Conservation (phyloP, 2,888 invertebrate species). For the Drosophila cognata region DNA sequence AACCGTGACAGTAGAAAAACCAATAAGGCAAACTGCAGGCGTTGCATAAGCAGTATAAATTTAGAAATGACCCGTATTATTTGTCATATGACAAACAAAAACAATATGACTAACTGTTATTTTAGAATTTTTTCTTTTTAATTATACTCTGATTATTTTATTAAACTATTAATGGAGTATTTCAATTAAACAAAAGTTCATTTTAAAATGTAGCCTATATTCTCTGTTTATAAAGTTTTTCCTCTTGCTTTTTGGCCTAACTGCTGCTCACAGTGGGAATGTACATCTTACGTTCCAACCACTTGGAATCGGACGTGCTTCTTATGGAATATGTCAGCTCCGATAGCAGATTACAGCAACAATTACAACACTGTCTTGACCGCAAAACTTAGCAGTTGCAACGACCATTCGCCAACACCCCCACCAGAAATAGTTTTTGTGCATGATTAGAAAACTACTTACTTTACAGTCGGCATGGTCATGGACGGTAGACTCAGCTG, state of each 20-base stretch:
- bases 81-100: neutral
- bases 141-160: neutral
- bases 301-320: neutral
- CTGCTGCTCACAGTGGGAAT: neutral
- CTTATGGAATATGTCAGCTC: neutral
- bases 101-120: neutral
- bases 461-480: neutral
- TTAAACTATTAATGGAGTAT: neutral
- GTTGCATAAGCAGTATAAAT: neutral
- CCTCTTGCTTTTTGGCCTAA: fast-evolving
- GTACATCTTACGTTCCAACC: neutral
- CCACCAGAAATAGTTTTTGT: neutral
- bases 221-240: neutral
- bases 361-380: neutral
- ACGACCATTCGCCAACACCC: neutral
- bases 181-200: neutral
- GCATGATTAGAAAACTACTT: neutral
- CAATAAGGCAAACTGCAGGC: neutral
- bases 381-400: neutral
- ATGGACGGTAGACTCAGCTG: neutral
- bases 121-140: neutral
- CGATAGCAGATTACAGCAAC: neutral
- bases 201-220: too few species aligned
- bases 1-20: neutral
- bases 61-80: neutral